phyloP scores from a whole-genome alignment of 2,113 vertebrate species.

The Chrysemys picta region DNA sequence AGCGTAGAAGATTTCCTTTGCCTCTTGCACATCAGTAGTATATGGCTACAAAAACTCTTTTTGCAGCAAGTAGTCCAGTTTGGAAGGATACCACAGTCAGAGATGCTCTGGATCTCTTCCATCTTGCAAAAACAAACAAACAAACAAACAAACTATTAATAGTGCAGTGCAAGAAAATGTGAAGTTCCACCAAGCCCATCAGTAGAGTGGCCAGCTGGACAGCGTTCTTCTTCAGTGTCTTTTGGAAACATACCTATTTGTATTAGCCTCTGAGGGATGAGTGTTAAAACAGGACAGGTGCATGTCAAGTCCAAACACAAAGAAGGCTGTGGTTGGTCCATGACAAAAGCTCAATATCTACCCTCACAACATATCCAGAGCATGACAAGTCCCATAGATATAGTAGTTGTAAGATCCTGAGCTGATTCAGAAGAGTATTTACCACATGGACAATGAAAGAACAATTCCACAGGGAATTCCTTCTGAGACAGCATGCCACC shows the following conservation, averaged over 20 bases:
- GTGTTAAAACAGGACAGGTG: neutral
- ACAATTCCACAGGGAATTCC: accelerated
- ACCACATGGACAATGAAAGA: neutral
- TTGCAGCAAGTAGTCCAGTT: neutral
- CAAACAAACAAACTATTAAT: neutral
- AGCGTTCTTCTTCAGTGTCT: neutral
- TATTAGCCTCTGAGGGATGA: neutral
- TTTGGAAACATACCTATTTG: neutral
- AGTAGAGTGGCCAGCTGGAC: neutral
- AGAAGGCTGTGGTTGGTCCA: neutral
- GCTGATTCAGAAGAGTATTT: neutral
- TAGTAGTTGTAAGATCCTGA: neutral
- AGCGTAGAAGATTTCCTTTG: neutral
- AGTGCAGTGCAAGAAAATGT: neutral
- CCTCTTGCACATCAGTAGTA: neutral
- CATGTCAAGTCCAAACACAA: neutral
- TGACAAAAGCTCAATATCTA: neutral
- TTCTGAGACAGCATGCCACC: neutral
- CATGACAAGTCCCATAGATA: neutral
- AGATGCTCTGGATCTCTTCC: neutral
- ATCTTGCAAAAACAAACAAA: neutral
- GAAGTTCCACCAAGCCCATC: neutral
- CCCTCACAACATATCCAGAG: neutral
- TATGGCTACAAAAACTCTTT: neutral
- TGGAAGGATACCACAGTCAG: neutral